Evolutionary conservation across 2,113 vertebrate species (phyloP).

Genomic region (Rattus norvegicus): DNA sequence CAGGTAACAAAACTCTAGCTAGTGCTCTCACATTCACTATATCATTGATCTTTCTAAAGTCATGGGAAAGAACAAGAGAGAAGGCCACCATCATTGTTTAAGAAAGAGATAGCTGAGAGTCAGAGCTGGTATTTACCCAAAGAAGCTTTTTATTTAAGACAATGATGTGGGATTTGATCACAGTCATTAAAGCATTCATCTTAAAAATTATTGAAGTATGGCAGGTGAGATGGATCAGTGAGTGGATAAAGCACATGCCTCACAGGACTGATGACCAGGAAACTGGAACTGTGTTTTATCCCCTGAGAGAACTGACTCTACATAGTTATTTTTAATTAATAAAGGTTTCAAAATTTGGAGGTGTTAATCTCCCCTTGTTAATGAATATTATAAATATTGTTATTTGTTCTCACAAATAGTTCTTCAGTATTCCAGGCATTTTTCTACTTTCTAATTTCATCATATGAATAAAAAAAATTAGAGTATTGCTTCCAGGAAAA

Average conservation of each 20-base stretch:
- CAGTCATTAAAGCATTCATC: background rate
- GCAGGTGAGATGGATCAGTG: background rate
- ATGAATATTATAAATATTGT: background rate
- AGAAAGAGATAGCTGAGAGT: background rate
- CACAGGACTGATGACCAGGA: background rate
- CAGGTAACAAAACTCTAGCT: background rate
- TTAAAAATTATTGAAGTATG: background rate
- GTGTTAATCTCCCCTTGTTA: background rate
- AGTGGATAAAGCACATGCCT: background rate
- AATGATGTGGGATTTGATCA: background rate
- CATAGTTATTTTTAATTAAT: background rate
- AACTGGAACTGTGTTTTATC: background rate
- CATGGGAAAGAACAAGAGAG: background rate
- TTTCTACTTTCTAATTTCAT: slow-evolving; percentile 63
- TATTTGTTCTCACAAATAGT: background rate
- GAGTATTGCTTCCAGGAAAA: slow-evolving; percentile 33
- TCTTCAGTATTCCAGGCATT: slow-evolving; percentile 45
- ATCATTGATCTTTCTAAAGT: slow-evolving; percentile 18
- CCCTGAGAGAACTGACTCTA: background rate
- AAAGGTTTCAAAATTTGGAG: background rate
- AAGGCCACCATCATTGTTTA: background rate
- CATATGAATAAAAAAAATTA: slow-evolving; percentile 38
- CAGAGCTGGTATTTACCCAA: background rate
- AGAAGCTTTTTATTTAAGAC: background rate
- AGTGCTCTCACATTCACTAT: background rate